A percentile compares a stretch with the other conserved stretches of the same genome.
These are phyloP conservation scores for Papilio protenor DNA, from an alignment of 2,888 invertebrate species.

Conservation along the genomic window DNA sequence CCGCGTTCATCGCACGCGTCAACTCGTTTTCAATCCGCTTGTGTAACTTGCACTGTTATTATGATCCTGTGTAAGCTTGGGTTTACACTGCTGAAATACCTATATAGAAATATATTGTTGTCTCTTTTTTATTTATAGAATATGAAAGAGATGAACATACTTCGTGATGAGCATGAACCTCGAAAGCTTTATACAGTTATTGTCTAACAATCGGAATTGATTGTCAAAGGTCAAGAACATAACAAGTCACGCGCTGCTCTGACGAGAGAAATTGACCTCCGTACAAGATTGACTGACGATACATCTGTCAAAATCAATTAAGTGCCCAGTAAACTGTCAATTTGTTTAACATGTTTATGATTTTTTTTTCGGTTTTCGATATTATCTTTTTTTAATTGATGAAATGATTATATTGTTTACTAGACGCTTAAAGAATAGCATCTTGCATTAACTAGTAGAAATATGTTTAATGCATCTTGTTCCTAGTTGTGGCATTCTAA, in stretches of 20 bases:
- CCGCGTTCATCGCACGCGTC: slow-evolving; percentile 22
- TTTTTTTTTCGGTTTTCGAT: too few relatives aligned
- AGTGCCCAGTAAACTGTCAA: too few relatives aligned
- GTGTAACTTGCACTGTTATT: slow-evolving; percentile 5
- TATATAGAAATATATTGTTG: background rate
- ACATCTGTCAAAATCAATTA: background rate
- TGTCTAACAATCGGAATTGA: slow-evolving; percentile 2
- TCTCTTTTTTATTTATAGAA: background rate
- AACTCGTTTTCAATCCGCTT: slow-evolving; percentile 38
- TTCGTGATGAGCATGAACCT: background rate
- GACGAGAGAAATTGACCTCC: slow-evolving; percentile 3
- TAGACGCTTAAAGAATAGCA: background rate
- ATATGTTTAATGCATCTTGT: slow-evolving; percentile 15
- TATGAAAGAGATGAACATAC: background rate
- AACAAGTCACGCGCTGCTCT: slow-evolving; percentile 6
- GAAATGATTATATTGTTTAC: too few relatives aligned
- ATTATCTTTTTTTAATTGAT: too few relatives aligned
- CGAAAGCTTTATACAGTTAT: background rate
- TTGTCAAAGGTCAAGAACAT: slow-evolving; percentile 22
- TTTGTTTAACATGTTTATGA: too few relatives aligned
- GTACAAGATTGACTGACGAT: background rate
- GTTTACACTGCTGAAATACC: background rate
- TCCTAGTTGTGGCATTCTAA: slow-evolving; percentile 51
- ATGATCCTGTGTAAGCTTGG: background rate
- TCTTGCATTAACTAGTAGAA: background rate